These are phyloP conservation scores for Gavialis gangeticus DNA, from an alignment of 2,113 vertebrate species.

Conservation along the genomic window DNA sequence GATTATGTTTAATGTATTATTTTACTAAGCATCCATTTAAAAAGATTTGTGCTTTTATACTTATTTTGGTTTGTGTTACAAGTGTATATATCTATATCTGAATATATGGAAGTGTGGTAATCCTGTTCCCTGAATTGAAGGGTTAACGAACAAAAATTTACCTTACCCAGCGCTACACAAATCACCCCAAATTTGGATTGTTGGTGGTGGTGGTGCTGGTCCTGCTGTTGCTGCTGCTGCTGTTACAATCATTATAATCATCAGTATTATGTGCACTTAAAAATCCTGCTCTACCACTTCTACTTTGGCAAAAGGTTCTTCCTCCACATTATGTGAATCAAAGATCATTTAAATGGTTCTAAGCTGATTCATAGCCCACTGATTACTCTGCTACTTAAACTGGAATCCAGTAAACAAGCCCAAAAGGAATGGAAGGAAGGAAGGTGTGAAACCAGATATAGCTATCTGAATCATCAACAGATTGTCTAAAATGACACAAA, in stretches of 20 bases:
- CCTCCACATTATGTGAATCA: neutral
- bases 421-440: constrained; percentile 15
- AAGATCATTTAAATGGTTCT: neutral
- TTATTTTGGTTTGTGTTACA: neutral
- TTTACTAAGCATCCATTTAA: neutral
- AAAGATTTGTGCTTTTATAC: neutral
- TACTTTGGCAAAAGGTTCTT: neutral
- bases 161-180: neutral
- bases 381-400: constrained; percentile 6
- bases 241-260: neutral
- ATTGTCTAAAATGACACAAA: constrained; percentile 58
- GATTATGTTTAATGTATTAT: neutral
- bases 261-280: neutral
- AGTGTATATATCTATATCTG: neutral
- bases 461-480: constrained; percentile 60
- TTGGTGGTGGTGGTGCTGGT: neutral
- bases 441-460: constrained; percentile 50
- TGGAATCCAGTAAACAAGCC: constrained; percentile 44
- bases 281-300: neutral
- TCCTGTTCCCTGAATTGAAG: neutral
- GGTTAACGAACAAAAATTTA: neutral
- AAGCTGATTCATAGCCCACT: neutral
- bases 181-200: neutral
- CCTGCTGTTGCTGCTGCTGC: neutral
- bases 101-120: neutral